These are phyloP conservation scores for Macrostomum lignano DNA, from an alignment of 1,140 invertebrate genomes.

Conservation along the genomic window DNA sequence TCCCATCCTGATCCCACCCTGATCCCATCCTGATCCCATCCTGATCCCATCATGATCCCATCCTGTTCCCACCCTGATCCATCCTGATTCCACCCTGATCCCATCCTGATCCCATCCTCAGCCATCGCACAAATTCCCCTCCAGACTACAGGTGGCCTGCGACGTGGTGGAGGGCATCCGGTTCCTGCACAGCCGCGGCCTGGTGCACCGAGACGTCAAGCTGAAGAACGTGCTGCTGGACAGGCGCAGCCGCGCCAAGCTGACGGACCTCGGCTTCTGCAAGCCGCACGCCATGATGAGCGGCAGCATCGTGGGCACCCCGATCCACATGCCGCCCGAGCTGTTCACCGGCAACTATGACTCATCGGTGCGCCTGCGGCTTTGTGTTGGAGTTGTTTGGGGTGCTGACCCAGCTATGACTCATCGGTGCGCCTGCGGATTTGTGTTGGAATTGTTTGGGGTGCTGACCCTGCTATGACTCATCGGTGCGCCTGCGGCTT, in stretches of 20 bases:
- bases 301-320: slow-evolving; percentile 38
- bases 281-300: slow-evolving; percentile 68
- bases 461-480: too few relatives aligned
- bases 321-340: slow-evolving; percentile 70
- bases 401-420: too few relatives aligned
- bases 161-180: slow-evolving; percentile 42
- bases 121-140: too few relatives aligned
- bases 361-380: slow-evolving; percentile 57
- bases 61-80: too few relatives aligned
- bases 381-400: slow-evolving; percentile 68
- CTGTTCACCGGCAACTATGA: slow-evolving; percentile 50
- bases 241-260: slow-evolving; percentile 40
- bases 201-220: slow-evolving; percentile 64
- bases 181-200: slow-evolving; percentile 52
- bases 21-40: too few relatives aligned
- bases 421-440: too few relatives aligned
- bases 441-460: too few relatives aligned
- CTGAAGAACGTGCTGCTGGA: slow-evolving; percentile 60
- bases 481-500: too few relatives aligned
- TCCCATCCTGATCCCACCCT: too few relatives aligned
- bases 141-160: slow-evolving; percentile 37
- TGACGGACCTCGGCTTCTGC: slow-evolving; percentile 65
- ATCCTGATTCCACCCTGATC: too few relatives aligned
- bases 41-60: too few relatives aligned
- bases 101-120: too few relatives aligned